Evolutionary conservation across 2,888 invertebrate genomes (phyloP), one percentile per base, ranked within the genome.

Genomic region (Mayetiola destructor): DNA sequence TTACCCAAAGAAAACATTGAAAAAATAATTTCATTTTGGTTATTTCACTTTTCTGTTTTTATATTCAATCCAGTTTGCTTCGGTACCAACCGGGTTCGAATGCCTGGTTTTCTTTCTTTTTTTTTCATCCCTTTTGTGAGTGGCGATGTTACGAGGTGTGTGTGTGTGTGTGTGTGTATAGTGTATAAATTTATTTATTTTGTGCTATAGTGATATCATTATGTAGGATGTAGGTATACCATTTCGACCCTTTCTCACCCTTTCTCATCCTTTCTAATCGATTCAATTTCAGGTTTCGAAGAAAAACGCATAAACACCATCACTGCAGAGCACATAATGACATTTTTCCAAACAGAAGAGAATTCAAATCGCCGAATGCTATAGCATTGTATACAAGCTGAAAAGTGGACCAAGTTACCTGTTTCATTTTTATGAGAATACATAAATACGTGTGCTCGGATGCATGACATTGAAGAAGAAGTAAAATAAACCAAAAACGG

Each of bases 361-460:
- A n/a, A n/a, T n/a, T n/a, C n/a, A n/a, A n/a, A n/a, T n/a, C n/a
- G n/a, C n/a, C n/a, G n/a, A n/a, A n/a, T n/a, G n/a, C n/a, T n/a
- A n/a, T n/a, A n/a, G n/a, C n/a, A n/a, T n/a, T n/a, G n/a, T n/a
- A n/a, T n/a, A n/a, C n/a, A n/a, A n/a, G n/a, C n/a, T n/a, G n/a
- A n/a, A n/a, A n/a, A n/a, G n/a, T n/a, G n/a, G n/a, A n/a, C n/a
- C n/a, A n/a, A n/a, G 5, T 37, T 48, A 48, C 48, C 48, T 48
- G 48, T 20, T 2, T 2, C n/a, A 27, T 27, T 48, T 27, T 27
- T 48, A 48, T 48, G n/a, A 14, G 2, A 2, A n/a, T 27, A n/a
- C 48, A 48, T 48, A 48, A 48, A 48, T 48, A 27, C 48, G 48
- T 27, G n/a, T n/a, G n/a, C n/a, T n/a, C n/a, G n/a, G n/a, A n/a